Conservation (phyloP, 2,888 invertebrate species). For the Phlogophora meticulosa region DNA sequence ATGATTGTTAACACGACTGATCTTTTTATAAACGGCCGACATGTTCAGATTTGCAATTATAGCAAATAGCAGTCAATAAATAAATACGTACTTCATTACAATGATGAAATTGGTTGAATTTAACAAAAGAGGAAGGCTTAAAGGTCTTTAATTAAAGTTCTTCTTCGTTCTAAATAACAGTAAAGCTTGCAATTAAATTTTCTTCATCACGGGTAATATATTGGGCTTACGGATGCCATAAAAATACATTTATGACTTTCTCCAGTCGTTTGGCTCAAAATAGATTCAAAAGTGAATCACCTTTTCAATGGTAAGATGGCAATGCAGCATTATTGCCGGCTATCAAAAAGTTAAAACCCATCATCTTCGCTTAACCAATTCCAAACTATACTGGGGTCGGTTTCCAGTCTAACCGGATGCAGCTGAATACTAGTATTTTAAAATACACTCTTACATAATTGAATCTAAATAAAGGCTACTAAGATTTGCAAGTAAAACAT, state of each 20-base stretch:
- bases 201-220: slow-evolving; percentile 2
- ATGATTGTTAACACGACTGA: slow-evolving; percentile 41
- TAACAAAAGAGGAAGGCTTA: background rate
- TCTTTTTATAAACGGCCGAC: slow-evolving; percentile 35
- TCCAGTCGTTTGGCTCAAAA: slow-evolving; percentile 41
- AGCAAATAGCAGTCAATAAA: slow-evolving; percentile 14
- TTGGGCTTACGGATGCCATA: slow-evolving; percentile 42
- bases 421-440: too few relatives aligned
- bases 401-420: too few relatives aligned
- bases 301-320: slow-evolving; percentile 9
- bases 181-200: background rate
- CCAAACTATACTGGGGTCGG: too few relatives aligned
- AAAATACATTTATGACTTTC: slow-evolving; percentile 51
- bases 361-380: too few relatives aligned
- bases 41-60: background rate
- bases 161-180: background rate
- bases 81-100: slow-evolving; percentile 12
- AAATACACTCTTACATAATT: background rate
- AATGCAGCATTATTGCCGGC: background rate
- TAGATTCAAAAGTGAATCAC: slow-evolving; percentile 55
- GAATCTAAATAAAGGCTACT: background rate
- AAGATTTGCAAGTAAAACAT: background rate
- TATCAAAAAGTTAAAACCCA: background rate
- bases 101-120: background rate
- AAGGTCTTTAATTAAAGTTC: background rate